phyloP scores from a whole-genome alignment of 2,797 vertebrate species.

The Hydrolagus colliei region DNA sequence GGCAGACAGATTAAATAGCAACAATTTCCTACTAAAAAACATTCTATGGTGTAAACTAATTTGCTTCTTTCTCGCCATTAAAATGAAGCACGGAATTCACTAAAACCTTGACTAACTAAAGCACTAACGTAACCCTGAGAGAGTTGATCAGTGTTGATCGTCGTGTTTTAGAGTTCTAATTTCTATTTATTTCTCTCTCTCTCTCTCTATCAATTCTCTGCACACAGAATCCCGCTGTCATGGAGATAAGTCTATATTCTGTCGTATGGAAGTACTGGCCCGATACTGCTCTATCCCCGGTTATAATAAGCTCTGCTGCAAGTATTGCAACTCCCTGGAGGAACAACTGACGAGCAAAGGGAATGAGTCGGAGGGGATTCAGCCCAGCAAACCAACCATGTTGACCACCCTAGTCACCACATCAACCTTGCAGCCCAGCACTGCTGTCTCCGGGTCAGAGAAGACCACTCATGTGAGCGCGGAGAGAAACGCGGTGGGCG shows the following conservation, averaged over 20 bases:
- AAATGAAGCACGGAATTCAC: slow-evolving; percentile 22
- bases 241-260: slow-evolving; percentile 86
- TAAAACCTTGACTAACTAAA: slow-evolving; percentile 33
- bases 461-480: slow-evolving; percentile 57
- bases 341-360: slow-evolving; percentile 44
- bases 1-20: background rate
- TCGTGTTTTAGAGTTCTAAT: slow-evolving; percentile 40
- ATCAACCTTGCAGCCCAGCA: slow-evolving; percentile 33
- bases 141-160: slow-evolving; percentile 38
- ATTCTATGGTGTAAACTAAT: background rate
- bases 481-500: slow-evolving; percentile 74
- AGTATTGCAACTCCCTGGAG: slow-evolving; percentile 64
- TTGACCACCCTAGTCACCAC: slow-evolving; percentile 39
- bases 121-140: slow-evolving; percentile 38
- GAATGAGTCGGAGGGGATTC: slow-evolving; percentile 57
- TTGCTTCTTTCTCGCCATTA: background rate
- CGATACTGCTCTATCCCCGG: slow-evolving; percentile 80
- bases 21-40: background rate
- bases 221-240: slow-evolving; percentile 81
- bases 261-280: slow-evolving; percentile 78
- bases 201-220: slow-evolving; percentile 55
- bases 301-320: slow-evolving; percentile 84
- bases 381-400: slow-evolving; percentile 39
- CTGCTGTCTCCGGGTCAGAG: slow-evolving; percentile 35
- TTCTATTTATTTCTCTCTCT: slow-evolving; percentile 53